Conservation (phyloP, 2,888 invertebrate genomes). For the Pedicia rivosa region DNA sequence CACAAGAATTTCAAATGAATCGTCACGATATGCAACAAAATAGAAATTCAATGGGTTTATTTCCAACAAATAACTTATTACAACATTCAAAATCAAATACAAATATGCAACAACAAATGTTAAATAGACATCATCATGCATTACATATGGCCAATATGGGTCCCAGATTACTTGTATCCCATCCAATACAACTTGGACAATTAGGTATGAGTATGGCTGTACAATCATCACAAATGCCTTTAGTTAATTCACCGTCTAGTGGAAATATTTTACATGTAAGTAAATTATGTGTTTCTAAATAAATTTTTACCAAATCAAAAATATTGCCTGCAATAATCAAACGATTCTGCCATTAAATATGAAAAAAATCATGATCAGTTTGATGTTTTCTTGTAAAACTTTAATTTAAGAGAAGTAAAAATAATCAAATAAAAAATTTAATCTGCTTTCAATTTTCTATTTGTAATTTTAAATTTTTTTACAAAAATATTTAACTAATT, state of each 20-base stretch:
- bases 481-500: no score
- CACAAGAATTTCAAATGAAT: slow-evolving; percentile 76
- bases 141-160: slow-evolving; percentile 13
- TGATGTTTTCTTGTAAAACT: no score
- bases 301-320: no score
- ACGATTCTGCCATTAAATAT: no score
- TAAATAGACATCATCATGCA: slow-evolving; percentile 13
- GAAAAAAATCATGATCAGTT: no score
- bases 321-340: no score
- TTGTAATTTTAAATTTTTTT: no score
- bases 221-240: slow-evolving; percentile 21
- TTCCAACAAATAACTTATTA: slow-evolving; percentile 18
- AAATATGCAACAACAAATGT: slow-evolving; percentile 35
- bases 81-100: slow-evolving; percentile 37
- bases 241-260: slow-evolving; percentile 47
- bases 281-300: no score
- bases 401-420: neutral
- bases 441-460: no score
- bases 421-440: no score
- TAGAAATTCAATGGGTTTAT: slow-evolving; percentile 27
- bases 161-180: slow-evolving; percentile 26
- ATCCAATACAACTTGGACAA: slow-evolving; percentile 24
- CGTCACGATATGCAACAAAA: slow-evolving; percentile 19
- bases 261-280: slow-evolving; percentile 51
- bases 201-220: slow-evolving; percentile 17